A percentile compares a stretch with the other conserved stretches of the same genome.
These are phyloP conservation scores for Poeciliopsis presidionis DNA, from an alignment of 2,797 vertebrate species.

Conservation along the genomic window DNA sequence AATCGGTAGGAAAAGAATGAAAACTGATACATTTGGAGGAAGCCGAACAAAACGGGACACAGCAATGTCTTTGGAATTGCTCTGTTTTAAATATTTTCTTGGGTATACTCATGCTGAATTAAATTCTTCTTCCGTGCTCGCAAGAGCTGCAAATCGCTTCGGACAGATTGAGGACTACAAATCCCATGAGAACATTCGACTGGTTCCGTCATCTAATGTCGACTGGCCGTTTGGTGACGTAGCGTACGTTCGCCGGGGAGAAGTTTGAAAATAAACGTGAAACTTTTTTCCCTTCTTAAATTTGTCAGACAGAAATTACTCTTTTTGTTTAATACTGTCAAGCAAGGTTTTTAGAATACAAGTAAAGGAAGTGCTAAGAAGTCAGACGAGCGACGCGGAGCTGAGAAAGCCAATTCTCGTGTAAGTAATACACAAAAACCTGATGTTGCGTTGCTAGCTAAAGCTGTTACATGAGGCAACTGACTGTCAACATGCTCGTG, in stretches of 20 bases:
- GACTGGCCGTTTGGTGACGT: conserved; percentile 47
- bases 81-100: neutral
- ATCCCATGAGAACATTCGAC: conserved; percentile 1
- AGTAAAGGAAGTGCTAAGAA: neutral
- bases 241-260: conserved; percentile 45
- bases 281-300: conserved; percentile 51
- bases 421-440: conserved; percentile 29
- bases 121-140: neutral
- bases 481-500: conserved; percentile 42
- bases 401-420: neutral
- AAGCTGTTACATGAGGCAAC: conserved; percentile 39
- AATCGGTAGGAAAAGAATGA: neutral
- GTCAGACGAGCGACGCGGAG: rapidly evolving
- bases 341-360: neutral
- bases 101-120: neutral
- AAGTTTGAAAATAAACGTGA: conserved; percentile 76
- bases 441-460: conserved; percentile 28
- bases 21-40: neutral
- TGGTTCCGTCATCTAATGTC: conserved; percentile 43
- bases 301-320: neutral
- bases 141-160: neutral
- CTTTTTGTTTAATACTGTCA: rapidly evolving
- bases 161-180: conserved; percentile 33
- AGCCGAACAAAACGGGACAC: neutral
- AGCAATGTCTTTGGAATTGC: neutral